Evolutionary conservation across 37 sponge, comb jelly and placozoan genomes (phyloP).

Genomic region (Geodia barretti): DNA sequence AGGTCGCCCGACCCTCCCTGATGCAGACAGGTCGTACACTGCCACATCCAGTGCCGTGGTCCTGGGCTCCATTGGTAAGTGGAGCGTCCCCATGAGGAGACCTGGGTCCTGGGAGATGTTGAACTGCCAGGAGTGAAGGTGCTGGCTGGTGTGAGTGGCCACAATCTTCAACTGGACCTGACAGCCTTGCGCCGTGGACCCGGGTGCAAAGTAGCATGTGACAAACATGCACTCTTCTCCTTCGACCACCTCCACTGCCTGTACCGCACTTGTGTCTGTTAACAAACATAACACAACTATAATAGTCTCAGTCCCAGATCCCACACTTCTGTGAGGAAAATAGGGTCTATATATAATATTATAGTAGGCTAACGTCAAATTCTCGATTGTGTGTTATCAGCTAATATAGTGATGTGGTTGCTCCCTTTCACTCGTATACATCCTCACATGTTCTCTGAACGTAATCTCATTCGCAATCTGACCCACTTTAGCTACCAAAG

Average conservation of each 20-base stretch:
- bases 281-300: not conserved
- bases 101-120: not conserved
- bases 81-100: not conserved
- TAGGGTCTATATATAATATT: too few relatives aligned
- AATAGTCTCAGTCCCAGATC: too few relatives aligned
- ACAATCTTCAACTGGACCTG: not conserved
- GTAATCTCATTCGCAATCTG: too few relatives aligned
- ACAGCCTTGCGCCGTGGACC: not conserved
- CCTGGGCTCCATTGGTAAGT: not conserved
- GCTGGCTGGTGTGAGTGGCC: not conserved
- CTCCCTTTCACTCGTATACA: too few relatives aligned
- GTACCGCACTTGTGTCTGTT: not conserved
- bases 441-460: too few relatives aligned
- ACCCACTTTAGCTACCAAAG: too few relatives aligned
- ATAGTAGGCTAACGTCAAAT: too few relatives aligned
- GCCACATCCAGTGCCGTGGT: not conserved
- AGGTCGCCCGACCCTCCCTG: not conserved
- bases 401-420: too few relatives aligned
- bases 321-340: too few relatives aligned
- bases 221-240: not conserved
- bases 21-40: not conserved
- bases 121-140: not conserved
- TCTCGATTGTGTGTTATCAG: too few relatives aligned
- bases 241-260: not conserved
- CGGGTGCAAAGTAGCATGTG: not conserved